Evolutionary conservation across 2,797 vertebrate species (phyloP).

Genomic region (Delichon dasypus): DNA sequence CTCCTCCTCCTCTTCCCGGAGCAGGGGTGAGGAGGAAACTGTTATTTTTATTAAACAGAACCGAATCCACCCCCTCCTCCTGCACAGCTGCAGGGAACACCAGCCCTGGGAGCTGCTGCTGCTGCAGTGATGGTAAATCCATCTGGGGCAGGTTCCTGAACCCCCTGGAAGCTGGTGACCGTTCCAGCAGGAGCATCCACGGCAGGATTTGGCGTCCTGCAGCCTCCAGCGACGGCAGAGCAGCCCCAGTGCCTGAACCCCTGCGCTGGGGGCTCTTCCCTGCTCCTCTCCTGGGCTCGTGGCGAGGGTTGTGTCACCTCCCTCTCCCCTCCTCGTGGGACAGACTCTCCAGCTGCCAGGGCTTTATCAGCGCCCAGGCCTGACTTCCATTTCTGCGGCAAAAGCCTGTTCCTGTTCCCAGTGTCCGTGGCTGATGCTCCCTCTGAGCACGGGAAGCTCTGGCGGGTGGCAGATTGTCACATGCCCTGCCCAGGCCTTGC

Average conservation of each 20-base stretch:
- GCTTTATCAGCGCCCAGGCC: neutral
- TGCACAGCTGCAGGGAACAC: neutral
- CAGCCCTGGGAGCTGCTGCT: neutral
- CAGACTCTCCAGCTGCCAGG: neutral
- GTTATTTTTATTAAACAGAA: neutral
- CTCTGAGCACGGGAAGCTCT: rapidly evolving
- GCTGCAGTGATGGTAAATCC: rapidly evolving
- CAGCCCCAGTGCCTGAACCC: neutral
- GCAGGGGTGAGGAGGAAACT: neutral
- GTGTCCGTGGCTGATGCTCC: rapidly evolving
- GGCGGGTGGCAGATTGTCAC: neutral
- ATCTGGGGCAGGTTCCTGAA: rapidly evolving
- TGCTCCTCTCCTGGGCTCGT: neutral
- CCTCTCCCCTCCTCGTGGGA: neutral
- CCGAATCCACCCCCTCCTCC: rapidly evolving
- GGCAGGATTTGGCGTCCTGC: neutral
- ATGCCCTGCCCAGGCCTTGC: rapidly evolving
- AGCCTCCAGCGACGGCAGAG: neutral
- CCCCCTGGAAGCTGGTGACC: neutral
- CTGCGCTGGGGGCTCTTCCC: neutral
- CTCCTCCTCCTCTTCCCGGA: neutral
- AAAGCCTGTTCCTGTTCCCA: neutral
- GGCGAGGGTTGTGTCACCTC: neutral
- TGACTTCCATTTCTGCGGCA: neutral
- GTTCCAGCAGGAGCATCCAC: rapidly evolving